Base-by-base conservation (phyloP, 2,888 invertebrate species). In the Sabellastarte sp. region DNA sequence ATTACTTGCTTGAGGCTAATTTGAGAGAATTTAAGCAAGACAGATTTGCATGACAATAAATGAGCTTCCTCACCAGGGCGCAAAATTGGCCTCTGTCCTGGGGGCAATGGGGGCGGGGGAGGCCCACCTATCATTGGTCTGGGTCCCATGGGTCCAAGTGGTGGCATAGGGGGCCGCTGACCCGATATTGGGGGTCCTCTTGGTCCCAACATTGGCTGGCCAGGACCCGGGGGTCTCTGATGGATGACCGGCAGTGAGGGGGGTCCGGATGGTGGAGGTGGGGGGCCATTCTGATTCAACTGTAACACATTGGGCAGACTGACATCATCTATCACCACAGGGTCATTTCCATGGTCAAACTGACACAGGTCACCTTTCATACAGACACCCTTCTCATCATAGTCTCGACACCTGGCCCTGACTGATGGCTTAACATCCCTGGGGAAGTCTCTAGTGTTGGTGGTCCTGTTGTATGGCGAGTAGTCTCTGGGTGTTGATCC, bases 311-410 rank as follows among this genome's bases (percentile, higher is more conserved):
- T 84, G 62, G 87, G 87, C 32, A 89, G 80, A 20, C 87, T 89
- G 1, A 92, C 89, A 80, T 95, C 94, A 78, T 96, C 96, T 32
- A 98, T 86, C 1, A 98, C 93, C 0, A 99, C 93, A 0, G 98
- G 97, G 84, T 98, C 97, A 0, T 90, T 88, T 3, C 98, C 98
- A 86, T 99, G 98, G 86, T 98, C 97, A 87, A 90, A 99, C 3
- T 93, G 93, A 82, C 99, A 99, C 66, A 94, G 89, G 83, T 98
- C 98, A 0, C 98, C 98, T 2, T 93, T 89, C 89, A 97, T 93
- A 84, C 99, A 99, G 82, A 91, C 94, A 1, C 95, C 95, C 78
- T 93, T 93, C 82, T 92, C 92, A 80, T 95, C 95, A 77, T 93
- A 95, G 84, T 95, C 95, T 60, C 93, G 87, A 81, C 94, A 94